Percentiles rank a stretch among this genome's conserved stretches.
Conservation (phyloP, 2,797 vertebrate genomes). For the Argya squamiceps region DNA sequence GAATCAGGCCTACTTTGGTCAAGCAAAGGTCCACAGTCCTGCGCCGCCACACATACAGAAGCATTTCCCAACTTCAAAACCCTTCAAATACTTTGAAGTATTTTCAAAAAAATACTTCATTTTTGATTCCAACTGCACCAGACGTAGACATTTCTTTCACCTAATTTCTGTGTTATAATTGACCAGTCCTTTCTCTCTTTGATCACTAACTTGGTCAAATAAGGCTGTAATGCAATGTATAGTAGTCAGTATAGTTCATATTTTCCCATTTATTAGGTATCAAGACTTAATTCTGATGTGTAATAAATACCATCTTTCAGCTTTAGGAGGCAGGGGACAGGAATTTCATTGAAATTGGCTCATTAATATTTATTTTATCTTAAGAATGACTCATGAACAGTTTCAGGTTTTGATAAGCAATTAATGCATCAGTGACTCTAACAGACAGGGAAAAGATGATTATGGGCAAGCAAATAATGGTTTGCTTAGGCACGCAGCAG, state of each 20-base stretch:
- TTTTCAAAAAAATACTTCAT: neutral
- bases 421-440: slow-evolving; percentile 64
- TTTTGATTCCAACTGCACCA: neutral
- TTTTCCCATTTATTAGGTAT: neutral
- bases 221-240: neutral
- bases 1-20: too few species aligned
- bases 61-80: neutral
- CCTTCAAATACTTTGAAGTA: too few species aligned
- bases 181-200: neutral
- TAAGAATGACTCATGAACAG: slow-evolving; percentile 63
- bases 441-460: slow-evolving; percentile 53
- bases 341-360: slow-evolving; percentile 55
- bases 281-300: slow-evolving; percentile 1
- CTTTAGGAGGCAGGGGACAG: slow-evolving; percentile 4
- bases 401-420: slow-evolving; percentile 71
- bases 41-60: too few species aligned
- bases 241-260: neutral
- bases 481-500: neutral
- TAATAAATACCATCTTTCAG: slow-evolving; percentile 8
- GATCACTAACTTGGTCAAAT: neutral
- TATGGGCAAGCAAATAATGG: slow-evolving; percentile 48
- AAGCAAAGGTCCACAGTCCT: too few species aligned
- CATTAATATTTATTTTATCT: slow-evolving; percentile 70
- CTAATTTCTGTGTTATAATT: neutral
- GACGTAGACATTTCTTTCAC: neutral